Evolutionary conservation across 2,113 vertebrate species (phyloP).

Genomic region (Bothrops jararaca): DNA sequence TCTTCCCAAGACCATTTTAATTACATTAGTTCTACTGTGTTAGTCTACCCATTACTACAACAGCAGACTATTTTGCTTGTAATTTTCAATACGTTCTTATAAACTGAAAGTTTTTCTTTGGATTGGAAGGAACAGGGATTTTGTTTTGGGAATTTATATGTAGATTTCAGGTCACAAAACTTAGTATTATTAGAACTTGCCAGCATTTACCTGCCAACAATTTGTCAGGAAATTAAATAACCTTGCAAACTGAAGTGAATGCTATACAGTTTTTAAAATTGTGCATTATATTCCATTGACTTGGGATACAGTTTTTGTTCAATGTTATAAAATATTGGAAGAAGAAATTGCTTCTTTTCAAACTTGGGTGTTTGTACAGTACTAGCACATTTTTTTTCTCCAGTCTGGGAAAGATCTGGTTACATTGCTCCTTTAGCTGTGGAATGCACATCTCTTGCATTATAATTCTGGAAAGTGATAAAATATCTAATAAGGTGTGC

Average conservation of each 20-base stretch:
- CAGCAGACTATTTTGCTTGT: not conserved
- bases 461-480: not conserved
- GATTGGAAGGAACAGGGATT: not conserved
- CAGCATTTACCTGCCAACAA: not conserved
- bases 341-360: not conserved
- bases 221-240: not conserved
- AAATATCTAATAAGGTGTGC: not conserved
- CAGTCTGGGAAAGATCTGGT: not conserved
- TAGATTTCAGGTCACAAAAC: not conserved
- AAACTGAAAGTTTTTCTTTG: not conserved
- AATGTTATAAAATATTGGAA: not conserved
- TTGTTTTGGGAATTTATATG: not conserved
- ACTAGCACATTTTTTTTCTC: not conserved
- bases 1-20: not conserved
- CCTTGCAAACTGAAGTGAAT: not conserved
- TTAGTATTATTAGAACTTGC: not conserved
- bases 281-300: not conserved
- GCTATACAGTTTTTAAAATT: not conserved
- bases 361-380: not conserved
- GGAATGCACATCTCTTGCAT: not conserved
- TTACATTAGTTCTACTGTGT: not conserved
- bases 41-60: not conserved
- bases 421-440: constrained; percentile 8
- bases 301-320: not conserved
- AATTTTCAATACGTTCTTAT: not conserved